A percentile compares a stretch with the other conserved stretches of the same genome.
Conservation (phyloP, 2,888 invertebrate genomes). For the Lottia gigantea region DNA sequence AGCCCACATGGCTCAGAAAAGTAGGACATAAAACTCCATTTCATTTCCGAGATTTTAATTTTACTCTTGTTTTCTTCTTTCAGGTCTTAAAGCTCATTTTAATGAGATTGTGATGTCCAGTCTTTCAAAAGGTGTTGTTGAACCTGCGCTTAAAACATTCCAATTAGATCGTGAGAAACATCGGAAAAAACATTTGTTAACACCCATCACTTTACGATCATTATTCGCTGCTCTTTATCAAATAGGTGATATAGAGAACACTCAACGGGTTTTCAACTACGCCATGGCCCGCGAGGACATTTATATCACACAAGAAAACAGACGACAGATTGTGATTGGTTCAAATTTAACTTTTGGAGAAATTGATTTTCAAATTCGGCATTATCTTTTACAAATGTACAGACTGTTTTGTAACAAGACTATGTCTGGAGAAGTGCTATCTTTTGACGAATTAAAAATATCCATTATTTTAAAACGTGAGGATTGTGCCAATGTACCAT, state of each 20-base stretch:
- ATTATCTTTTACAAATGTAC: background rate
- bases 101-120: background rate
- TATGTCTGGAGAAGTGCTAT: background rate
- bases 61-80: background rate
- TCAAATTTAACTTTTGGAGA: background rate
- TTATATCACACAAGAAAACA: no score
- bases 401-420: background rate
- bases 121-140: background rate
- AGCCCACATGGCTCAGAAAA: no score
- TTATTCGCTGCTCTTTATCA: background rate
- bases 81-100: background rate
- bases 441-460: background rate
- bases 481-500: background rate
- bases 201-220: background rate
- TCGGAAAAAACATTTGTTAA: background rate
- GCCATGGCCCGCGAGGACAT: no score
- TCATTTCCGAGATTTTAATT: no score
- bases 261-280: background rate
- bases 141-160: background rate
- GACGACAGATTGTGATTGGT: background rate
- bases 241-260: background rate
- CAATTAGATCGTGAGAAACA: background rate
- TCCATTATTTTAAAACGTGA: background rate
- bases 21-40: no score
- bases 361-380: background rate